These are phyloP conservation scores for Pelobates fuscus DNA, from an alignment of 2,113 vertebrate genomes.

Conservation along the genomic window DNA sequence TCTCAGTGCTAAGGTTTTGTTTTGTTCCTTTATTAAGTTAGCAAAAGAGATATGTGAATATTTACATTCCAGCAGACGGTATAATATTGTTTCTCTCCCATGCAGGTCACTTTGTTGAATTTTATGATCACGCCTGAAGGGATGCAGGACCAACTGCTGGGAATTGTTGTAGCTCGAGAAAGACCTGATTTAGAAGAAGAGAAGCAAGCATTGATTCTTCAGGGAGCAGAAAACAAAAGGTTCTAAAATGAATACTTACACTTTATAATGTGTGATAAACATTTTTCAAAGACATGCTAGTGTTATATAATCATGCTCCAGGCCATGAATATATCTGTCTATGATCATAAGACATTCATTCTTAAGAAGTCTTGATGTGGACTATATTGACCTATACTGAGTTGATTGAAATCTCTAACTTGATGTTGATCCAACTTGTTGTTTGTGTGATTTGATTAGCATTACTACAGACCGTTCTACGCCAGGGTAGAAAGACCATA, in stretches of 20 bases:
- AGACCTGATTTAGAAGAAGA: constrained; percentile 88
- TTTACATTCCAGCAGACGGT: constrained; percentile 4
- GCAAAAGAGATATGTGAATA: constrained; percentile 13
- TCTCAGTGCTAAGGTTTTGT: constrained; percentile 4
- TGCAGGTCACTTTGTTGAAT: constrained; percentile 85
- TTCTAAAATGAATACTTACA: constrained; percentile 49
- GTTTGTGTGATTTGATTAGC: too few species aligned
- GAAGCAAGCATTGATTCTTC: constrained; percentile 85
- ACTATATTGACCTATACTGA: too few species aligned
- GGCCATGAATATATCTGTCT: too few species aligned
- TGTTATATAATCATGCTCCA: too few species aligned
- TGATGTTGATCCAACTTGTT: too few species aligned
- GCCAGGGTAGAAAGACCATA: too few species aligned
- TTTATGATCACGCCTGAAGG: constrained; percentile 91
- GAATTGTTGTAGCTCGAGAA: constrained; percentile 86
- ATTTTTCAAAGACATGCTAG: neutral
- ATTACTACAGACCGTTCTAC: too few species aligned
- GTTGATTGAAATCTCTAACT: too few species aligned
- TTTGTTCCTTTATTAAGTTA: constrained; percentile 26
- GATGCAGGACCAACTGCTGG: constrained; percentile 89
- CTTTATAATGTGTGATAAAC: neutral
- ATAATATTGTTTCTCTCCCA: neutral
- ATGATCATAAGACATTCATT: too few species aligned
- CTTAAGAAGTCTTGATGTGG: too few species aligned
- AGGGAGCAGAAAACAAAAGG: constrained; percentile 91